Conservation (phyloP, 2,113 vertebrate genomes). For the Xenopus laevis region DNA sequence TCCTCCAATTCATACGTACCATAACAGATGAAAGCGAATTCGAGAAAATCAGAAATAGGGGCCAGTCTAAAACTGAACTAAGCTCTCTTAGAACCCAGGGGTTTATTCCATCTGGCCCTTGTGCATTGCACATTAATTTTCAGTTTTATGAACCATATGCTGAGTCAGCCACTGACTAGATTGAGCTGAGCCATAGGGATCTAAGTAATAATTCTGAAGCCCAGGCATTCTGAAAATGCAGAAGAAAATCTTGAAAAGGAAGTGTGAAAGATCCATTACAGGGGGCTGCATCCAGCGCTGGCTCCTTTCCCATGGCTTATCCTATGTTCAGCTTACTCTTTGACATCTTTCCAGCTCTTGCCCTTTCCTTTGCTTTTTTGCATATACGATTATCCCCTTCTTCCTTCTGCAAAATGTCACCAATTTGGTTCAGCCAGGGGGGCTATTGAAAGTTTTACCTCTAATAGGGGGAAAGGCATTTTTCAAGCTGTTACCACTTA, state of each 20-base stretch:
- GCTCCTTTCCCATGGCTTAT: conserved; percentile 53
- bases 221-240: conserved; percentile 21
- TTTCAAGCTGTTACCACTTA: conserved; percentile 74
- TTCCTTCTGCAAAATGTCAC: conserved; percentile 68
- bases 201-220: background rate
- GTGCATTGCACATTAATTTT: too few relatives aligned
- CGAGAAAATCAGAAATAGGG: too few relatives aligned
- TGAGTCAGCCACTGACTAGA: too few relatives aligned
- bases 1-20: too few relatives aligned
- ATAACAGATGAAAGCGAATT: too few relatives aligned
- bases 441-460: conserved; percentile 65
- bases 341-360: conserved; percentile 31
- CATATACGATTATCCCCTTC: conserved; percentile 35
- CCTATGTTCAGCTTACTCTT: conserved; percentile 26
- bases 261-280: conserved; percentile 58
- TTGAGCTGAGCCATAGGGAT: too few relatives aligned
- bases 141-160: too few relatives aligned
- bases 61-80: too few relatives aligned
- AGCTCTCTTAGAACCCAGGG: too few relatives aligned
- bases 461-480: conserved; percentile 68
- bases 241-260: conserved; percentile 49
- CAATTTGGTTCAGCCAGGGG: conserved; percentile 69
- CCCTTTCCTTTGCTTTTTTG: conserved; percentile 26
- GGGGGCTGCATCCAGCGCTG: conserved; percentile 49
- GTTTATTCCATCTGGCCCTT: too few relatives aligned